Conservation (phyloP, 2,888 invertebrate genomes). For the Heliconius cydno region DNA sequence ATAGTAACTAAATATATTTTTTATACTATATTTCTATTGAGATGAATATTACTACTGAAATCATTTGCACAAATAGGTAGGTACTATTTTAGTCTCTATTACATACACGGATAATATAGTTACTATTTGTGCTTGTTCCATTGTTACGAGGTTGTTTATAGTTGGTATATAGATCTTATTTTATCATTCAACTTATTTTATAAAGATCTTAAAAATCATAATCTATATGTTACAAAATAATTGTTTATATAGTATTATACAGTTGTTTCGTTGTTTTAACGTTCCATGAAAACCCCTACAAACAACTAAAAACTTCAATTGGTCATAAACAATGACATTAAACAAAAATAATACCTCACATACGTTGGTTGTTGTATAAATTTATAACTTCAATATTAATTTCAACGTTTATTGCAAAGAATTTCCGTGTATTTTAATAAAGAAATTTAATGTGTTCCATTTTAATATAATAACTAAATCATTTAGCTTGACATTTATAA, state of each 20-base stretch:
- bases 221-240: not conserved
- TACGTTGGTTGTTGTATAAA: not conserved
- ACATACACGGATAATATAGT: not conserved
- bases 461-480: not conserved
- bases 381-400: not conserved
- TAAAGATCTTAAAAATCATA: not conserved
- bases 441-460: not conserved
- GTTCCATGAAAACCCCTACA: not conserved
- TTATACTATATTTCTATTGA: not conserved
- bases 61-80: not conserved
- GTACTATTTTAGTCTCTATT: conserved; percentile 4
- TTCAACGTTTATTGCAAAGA: not conserved
- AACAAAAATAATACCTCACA: not conserved
- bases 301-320: not conserved
- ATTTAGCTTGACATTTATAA: not conserved
- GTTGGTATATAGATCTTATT: not conserved
- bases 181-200: not conserved
- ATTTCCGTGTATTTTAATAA: not conserved
- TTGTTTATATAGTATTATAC: too few relatives aligned
- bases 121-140: not conserved
- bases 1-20: not conserved
- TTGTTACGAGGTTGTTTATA: not conserved
- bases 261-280: not conserved
- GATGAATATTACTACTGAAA: not conserved
- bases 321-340: not conserved